Base-by-base conservation (phyloP, 1,140 invertebrate genomes). In the Babylonia areolata region DNA sequence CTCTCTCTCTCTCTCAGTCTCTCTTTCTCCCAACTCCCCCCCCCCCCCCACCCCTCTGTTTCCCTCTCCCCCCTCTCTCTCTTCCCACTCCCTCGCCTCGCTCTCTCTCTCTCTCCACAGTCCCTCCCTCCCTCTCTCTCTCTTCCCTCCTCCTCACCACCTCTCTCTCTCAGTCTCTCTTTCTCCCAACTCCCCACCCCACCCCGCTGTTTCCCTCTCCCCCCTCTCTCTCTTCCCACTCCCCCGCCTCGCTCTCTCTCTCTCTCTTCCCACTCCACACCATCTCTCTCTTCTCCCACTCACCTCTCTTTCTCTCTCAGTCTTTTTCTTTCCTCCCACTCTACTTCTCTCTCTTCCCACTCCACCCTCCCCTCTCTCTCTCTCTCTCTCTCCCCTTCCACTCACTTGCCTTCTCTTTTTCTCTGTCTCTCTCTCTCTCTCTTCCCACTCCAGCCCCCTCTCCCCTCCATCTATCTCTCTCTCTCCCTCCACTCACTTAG, bases 301-400 rank as follows among this genome's bases (percentile, higher is more conserved):
- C 28, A 6, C 12, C 71, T 75, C 71, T 75, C 71, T 75, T 28
- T 75, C 71, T 75, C 71, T 75, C 71, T 33, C 71, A 11, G 6
- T 75, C 71, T 75, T 28, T 33, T 28, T 33, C 71, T 54, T 15
- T 54, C 28, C 20, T 42, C 20, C n/a, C n/a, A 12, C 20, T 31
- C 54, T 15, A 11, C 42, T 64, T 31, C 28, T 12, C 28, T 20
- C 28, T 54, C 69, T 31, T 37, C 54, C 69, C 82, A 64, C 82
- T 84, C 54, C 69, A 46, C 23, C 64, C 9, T 54, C 33, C 82
- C 39, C 82, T 71, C 54, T 84, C 71, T 75, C 71, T 33, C 71
- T 75, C 71, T 75, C 71, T 75, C 71, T 75, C 71, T 37, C 71
- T 37, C 35, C 28, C 35, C 28, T 28, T 37, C n/a, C n/a, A 11